Conservation (phyloP, 2,797 vertebrate genomes). For the Intellagama lesueurii region DNA sequence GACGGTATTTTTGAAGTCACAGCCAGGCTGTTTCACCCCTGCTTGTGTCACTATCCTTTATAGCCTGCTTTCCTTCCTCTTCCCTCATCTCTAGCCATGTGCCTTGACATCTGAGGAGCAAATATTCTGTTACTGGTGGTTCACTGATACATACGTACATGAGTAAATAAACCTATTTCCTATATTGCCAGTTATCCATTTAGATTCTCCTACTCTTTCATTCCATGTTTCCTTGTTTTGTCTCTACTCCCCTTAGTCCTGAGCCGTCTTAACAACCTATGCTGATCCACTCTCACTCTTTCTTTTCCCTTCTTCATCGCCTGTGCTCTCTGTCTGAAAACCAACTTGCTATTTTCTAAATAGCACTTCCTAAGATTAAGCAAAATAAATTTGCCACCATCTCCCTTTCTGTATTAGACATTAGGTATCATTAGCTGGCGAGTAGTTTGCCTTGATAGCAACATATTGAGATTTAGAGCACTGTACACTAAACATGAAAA, state of each 20-base stretch:
- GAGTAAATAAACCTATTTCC: background rate
- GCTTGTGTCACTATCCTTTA: background rate
- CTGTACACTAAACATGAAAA: constrained; percentile 47
- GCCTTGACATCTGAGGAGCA: background rate
- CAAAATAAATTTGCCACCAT: constrained; percentile 3
- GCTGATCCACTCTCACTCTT: background rate
- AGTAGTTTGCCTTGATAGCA: background rate
- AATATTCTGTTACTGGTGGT: background rate
- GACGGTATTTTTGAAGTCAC: background rate
- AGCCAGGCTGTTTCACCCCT: background rate
- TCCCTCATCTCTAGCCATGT: background rate
- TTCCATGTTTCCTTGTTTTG: background rate
- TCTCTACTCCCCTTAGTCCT: background rate
- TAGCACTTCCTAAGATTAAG: constrained; percentile 13
- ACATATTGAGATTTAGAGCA: constrained; percentile 43
- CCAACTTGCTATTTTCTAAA: constrained; percentile 25
- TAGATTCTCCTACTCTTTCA: background rate
- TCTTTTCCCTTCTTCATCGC: constrained; percentile 27
- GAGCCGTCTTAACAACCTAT: constrained; percentile 1
- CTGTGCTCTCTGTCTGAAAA: background rate
- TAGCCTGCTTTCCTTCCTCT: background rate
- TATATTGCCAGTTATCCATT: background rate
- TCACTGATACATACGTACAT: background rate
- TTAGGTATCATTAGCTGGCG: constrained; percentile 39
- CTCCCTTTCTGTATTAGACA: constrained; percentile 1